Evolutionary conservation across 1,140 invertebrate genomes (phyloP), one percentile per base, ranked within the genome.

Genomic region (Phocides pigmalion): DNA sequence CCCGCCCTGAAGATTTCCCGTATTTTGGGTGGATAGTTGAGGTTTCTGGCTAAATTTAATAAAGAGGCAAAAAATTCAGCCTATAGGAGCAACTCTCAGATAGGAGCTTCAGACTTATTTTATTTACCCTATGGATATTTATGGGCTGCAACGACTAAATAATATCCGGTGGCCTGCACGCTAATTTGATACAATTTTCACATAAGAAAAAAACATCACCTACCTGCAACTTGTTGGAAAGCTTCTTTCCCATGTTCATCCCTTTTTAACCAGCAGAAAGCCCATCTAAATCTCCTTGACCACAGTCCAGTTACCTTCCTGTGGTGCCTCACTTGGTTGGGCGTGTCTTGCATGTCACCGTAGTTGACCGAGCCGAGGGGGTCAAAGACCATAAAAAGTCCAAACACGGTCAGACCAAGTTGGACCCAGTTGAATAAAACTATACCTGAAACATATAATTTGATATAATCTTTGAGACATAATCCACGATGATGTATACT

Each of bases 401-500:
- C 95, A 53, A 97, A 94, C 15, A 97, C 89, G 0, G 96, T 95
- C 0, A 96, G 85, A 0, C 94, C 94, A 42, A 96, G 93, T 16
- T 97, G 90, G 16, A 96, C 93, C 97, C 97, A 98, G 74, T 96
- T 95, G 79, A 95, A 96, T 28, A 97, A 92, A 0, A 96, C 95
- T 54, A 97, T 92, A 54, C 94, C 95, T 95, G 81, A 56, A 92
- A 92, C 68, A 67, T 64, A 41, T 50, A 35, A 47, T 12, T 4
- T 47, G 8, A 41, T 15, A 17, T 42, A 44, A 35, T 14, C 16
- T 37, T 22, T 22, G 20, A 22, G 20, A 22, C 5, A 22, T 22
- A n/a, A n/a, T n/a, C n/a, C n/a, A n/a, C n/a, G n/a, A n/a, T n/a
- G n/a, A n/a, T n/a, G n/a, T n/a, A n/a, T n/a, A n/a, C n/a, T n/a